Conservation (phyloP, 2,888 invertebrate genomes). For the Cheilosia impressa region DNA sequence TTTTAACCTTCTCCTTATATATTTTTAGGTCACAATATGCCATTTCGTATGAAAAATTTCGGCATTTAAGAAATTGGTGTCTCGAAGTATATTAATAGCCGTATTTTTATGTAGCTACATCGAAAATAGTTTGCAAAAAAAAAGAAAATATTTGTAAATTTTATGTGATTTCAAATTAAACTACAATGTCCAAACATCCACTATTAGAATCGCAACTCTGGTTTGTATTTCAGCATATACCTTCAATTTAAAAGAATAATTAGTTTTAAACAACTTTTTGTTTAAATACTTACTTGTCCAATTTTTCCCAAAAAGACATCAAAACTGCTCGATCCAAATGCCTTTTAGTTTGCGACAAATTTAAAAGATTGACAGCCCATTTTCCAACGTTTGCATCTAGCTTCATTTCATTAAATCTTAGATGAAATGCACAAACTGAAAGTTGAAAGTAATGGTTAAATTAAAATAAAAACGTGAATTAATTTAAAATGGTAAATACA, state of each 20-base stretch:
- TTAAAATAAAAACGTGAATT: background rate
- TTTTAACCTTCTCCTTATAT: no score
- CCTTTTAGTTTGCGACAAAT: slow-evolving; percentile 95
- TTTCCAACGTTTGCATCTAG: slow-evolving; percentile 97
- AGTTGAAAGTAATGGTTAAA: slow-evolving; percentile 73
- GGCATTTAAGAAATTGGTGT: no score
- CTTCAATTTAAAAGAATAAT: slow-evolving; percentile 77
- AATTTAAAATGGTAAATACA: background rate
- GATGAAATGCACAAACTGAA: slow-evolving; percentile 97
- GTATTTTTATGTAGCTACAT: no score
- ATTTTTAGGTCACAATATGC: no score
- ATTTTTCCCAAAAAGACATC: slow-evolving; percentile 98
- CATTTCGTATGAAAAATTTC: no score
- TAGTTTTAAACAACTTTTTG: slow-evolving; percentile 23
- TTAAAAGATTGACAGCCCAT: slow-evolving; percentile 98
- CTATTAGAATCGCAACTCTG: slow-evolving; percentile 81
- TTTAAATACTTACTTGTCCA: slow-evolving; percentile 91
- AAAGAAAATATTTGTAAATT: background rate
- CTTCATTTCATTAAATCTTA: slow-evolving; percentile 98
- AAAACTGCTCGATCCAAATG: slow-evolving; percentile 98
- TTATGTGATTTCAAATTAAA: background rate
- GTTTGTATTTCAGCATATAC: slow-evolving; percentile 83
- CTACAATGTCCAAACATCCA: background rate
- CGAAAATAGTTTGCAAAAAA: no score
- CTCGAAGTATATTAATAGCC: no score